Base-by-base conservation (phyloP, 2,113 vertebrate species). In the Mola mola region DNA sequence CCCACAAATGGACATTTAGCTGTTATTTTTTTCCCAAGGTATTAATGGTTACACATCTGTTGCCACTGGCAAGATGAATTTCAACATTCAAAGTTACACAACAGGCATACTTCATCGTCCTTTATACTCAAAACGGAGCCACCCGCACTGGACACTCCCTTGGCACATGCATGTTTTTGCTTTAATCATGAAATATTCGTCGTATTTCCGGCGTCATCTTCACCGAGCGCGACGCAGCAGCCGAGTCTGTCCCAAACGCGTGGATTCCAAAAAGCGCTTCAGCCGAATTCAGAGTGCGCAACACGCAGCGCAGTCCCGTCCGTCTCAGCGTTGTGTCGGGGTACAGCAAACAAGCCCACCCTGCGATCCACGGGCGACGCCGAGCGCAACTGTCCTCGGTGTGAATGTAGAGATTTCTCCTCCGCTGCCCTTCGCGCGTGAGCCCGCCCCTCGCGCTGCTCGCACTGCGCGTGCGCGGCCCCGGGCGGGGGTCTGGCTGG, bases 371-470 rank as follows among this genome's bases (percentile, higher is more conserved):
- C 3, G 40, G 17, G 22, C 2, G 15, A 37, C 25, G 43, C 17
- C 1, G 50, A n/a, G 43, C 26, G 8, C 56, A 55, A 20, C 7
- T 2, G n/a, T 33, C 53, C 3, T n/a, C 51, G 5, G 8, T 44
- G 34, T 50, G 52, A 65, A 19, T 16, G 15, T 4, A 22, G 3
- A 47, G 72, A 22, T 55, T 6, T 36, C 6, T 36, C 12, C 15
- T 67, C 68, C 4, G 53, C 53, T 74, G 79, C 79, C 77, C 79
- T 29, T 85, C 67, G 84, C 84, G 78, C 85, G 83, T 78, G 82
- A 85, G 67, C 84, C 84, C 80, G 75, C 83, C 79, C 67, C 56
- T 71, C 72, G 13, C 47, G 22, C 52, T 24, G n/a, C 65, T 20
- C 62, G 41, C 5, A 43, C 42, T 29, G 66, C n/a, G 47, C 34